These are phyloP conservation scores for Masnerella sp. DNA, from an alignment of 2,888 invertebrate genomes.

Conservation along the genomic window DNA sequence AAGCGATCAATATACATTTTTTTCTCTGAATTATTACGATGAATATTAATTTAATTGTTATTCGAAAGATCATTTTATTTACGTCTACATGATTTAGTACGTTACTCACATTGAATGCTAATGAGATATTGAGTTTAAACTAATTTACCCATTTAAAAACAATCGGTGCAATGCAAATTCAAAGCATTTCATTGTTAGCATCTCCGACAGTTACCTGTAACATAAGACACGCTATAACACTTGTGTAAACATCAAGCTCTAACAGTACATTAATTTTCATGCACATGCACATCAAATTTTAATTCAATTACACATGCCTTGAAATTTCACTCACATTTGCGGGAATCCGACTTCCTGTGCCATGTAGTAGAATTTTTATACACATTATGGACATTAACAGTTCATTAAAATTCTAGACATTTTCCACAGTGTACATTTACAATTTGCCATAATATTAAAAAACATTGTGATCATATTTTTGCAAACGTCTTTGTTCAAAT, in stretches of 20 bases:
- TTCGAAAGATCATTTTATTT: no score
- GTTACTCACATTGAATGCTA: no score
- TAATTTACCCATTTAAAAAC: no score
- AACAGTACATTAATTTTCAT: constrained; percentile 17
- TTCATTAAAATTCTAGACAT: constrained; percentile 7
- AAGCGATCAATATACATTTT: no score
- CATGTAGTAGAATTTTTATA: neutral
- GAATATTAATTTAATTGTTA: no score
- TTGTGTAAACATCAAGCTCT: constrained; percentile 9
- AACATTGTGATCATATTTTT: neutral
- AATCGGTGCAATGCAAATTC: no score
- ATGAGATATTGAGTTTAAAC: no score
- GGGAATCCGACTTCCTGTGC: neutral
- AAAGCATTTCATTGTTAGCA: no score
- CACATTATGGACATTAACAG: constrained; percentile 1
- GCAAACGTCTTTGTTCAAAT: neutral
- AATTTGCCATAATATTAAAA: neutral
- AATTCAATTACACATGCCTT: constrained; percentile 10
- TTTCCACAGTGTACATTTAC: neutral
- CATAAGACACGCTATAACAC: neutral
- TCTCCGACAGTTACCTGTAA: neutral
- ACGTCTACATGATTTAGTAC: no score
- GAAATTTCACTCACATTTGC: constrained; percentile 10
- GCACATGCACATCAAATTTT: constrained; percentile 5
- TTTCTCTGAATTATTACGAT: no score